A percentile compares a stretch with the other conserved stretches of the same genome.
Conservation (phyloP, 2,797 vertebrate genomes). For the Gambelia wislizenii region DNA sequence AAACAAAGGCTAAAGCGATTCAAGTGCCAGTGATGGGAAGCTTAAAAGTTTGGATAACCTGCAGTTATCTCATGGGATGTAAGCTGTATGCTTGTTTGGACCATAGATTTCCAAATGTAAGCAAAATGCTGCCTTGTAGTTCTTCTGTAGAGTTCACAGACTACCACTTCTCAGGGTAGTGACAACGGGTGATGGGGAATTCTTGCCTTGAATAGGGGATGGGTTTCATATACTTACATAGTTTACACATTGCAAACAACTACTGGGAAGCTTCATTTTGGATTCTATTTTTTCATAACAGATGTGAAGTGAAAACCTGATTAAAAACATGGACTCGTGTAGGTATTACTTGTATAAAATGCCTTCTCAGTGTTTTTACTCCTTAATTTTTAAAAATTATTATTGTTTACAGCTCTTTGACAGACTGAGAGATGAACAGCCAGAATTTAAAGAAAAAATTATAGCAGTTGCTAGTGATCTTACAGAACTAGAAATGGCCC, state of each 20-base stretch:
- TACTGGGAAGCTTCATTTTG: neutral
- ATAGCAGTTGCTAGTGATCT: slow-evolving; percentile 91
- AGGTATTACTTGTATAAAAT: neutral
- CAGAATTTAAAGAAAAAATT: slow-evolving; percentile 91
- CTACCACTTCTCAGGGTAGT: neutral
- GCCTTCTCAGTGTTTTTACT: neutral
- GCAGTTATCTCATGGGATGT: neutral
- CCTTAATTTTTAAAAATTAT: slow-evolving; percentile 15
- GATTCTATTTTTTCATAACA: neutral
- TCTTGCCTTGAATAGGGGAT: neutral
- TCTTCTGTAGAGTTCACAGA: neutral
- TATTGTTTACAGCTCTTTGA: slow-evolving; percentile 89
- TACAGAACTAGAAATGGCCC: slow-evolving; percentile 87
- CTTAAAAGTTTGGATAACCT: neutral
- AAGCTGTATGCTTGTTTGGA: neutral
- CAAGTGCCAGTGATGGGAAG: neutral
- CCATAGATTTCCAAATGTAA: neutral
- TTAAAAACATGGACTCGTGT: neutral
- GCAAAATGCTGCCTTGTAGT: neutral
- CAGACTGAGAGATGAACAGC: slow-evolving; percentile 91
- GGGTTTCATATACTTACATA: neutral
- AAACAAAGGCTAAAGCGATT: neutral
- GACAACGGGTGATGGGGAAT: neutral
- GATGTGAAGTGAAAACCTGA: neutral
- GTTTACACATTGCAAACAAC: neutral